phyloP scores from a whole-genome alignment of 2,888 invertebrate genomes.

The Xestia rhomboidea region DNA sequence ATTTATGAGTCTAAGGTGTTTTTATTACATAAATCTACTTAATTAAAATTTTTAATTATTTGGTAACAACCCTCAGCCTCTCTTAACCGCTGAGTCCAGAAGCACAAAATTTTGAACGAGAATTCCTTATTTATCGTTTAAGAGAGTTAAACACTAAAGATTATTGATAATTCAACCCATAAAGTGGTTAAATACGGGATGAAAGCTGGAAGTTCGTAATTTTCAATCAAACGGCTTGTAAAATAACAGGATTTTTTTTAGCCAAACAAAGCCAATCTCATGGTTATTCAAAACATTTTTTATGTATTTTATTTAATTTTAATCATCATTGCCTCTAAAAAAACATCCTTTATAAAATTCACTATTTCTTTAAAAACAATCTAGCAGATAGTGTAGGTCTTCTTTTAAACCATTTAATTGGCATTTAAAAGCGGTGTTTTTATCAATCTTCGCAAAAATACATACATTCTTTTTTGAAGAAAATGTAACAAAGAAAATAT shows the following conservation, averaged over 20 bases:
- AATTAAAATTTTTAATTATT: no score
- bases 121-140: no score
- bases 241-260: background rate
- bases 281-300: no score
- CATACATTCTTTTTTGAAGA: background rate
- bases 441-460: background rate
- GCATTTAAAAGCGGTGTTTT: no score
- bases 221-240: no score
- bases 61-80: no score
- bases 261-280: background rate
- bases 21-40: no score
- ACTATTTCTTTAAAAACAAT: background rate
- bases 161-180: background rate
- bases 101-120: no score
- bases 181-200: background rate
- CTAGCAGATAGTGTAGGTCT: background rate
- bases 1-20: no score
- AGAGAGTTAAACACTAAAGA: background rate
- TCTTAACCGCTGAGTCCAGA: background rate
- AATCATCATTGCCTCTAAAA: background rate
- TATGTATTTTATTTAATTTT: background rate
- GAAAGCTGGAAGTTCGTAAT: background rate
- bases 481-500: slow-evolving; percentile 24
- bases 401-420: background rate
- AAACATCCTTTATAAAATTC: background rate